phyloP scores from a whole-genome alignment of 2,888 invertebrate species.

The Scaptomyza flava region DNA sequence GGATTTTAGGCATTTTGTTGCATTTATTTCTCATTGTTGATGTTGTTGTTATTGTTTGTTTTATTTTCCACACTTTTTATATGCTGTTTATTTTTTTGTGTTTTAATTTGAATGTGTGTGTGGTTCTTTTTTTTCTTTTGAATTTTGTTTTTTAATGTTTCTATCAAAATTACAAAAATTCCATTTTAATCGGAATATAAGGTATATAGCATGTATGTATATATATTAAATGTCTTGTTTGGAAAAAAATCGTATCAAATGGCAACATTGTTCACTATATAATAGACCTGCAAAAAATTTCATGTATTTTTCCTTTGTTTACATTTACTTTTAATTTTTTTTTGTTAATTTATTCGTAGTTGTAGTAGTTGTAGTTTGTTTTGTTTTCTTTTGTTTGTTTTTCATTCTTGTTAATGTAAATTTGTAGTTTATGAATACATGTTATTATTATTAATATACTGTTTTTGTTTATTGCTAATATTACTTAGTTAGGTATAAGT shows the following conservation, averaged over 20 bases:
- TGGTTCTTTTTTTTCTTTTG: conserved; percentile 23
- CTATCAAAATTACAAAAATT: conserved; percentile 81
- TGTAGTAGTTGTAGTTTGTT: conserved; percentile 45
- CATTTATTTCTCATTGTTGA: conserved; percentile 64
- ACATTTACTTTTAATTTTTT: conserved; percentile 11
- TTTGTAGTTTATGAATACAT: conserved; percentile 58
- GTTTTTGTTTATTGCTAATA: conserved; percentile 23
- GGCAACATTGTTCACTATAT: conserved; percentile 77
- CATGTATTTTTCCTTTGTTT: conserved; percentile 42
- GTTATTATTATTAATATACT: conserved; percentile 16
- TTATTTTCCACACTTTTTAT: conserved; percentile 45
- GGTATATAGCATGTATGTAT: conserved; percentile 64
- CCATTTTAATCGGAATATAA: conserved; percentile 78
- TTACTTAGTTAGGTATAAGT: conserved; percentile 43
- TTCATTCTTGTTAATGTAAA: conserved; percentile 46
- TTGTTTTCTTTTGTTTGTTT: conserved; percentile 5
- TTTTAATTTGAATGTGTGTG: conserved; percentile 11
- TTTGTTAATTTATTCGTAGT: conserved; percentile 26
- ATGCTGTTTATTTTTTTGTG: conserved; percentile 45
- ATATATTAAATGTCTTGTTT: conserved; percentile 67
- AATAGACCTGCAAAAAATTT: conserved; percentile 81
- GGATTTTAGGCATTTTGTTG: conserved; percentile 70
- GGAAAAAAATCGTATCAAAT: conserved; percentile 78
- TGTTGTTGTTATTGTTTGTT: conserved; percentile 9
- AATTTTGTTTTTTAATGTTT: conserved; percentile 70